phyloP scores from a whole-genome alignment of 2,888 invertebrate species.

The Eupsilia transversa region DNA sequence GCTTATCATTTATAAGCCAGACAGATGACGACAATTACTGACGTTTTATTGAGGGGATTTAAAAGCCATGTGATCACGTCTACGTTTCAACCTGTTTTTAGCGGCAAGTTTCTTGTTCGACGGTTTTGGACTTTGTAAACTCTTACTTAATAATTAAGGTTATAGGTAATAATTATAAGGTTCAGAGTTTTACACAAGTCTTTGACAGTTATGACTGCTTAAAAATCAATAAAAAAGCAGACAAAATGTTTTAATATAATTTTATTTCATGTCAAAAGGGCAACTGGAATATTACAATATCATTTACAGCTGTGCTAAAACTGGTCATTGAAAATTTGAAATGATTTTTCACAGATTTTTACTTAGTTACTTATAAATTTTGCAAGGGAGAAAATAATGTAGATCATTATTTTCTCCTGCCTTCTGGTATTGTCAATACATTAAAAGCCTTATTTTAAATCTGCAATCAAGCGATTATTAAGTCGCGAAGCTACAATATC shows the following conservation, averaged over 20 bases:
- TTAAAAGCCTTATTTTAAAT: constrained; percentile 16
- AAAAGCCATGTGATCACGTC: no score
- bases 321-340: constrained; percentile 20
- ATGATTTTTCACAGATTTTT: not conserved
- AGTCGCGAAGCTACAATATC: constrained; percentile 23
- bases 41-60: no score
- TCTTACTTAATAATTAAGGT: not conserved
- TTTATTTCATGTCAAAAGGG: constrained; percentile 40
- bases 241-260: constrained; percentile 4
- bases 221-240: not conserved
- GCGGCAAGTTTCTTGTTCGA: not conserved
- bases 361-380: not conserved
- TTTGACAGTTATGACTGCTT: not conserved
- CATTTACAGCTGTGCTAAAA: constrained; percentile 19
- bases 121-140: no score
- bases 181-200: not conserved
- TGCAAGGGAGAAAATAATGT: no score
- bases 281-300: constrained; percentile 23
- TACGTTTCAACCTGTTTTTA: not conserved
- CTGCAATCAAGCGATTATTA: constrained; percentile 18
- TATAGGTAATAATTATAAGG: not conserved
- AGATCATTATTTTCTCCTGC: not conserved
- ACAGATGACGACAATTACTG: not conserved
- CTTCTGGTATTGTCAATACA: not conserved
- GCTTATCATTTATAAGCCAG: constrained; percentile 12